Base-by-base conservation (phyloP, 2,113 vertebrate species). In the Chaenogobius annularis region DNA sequence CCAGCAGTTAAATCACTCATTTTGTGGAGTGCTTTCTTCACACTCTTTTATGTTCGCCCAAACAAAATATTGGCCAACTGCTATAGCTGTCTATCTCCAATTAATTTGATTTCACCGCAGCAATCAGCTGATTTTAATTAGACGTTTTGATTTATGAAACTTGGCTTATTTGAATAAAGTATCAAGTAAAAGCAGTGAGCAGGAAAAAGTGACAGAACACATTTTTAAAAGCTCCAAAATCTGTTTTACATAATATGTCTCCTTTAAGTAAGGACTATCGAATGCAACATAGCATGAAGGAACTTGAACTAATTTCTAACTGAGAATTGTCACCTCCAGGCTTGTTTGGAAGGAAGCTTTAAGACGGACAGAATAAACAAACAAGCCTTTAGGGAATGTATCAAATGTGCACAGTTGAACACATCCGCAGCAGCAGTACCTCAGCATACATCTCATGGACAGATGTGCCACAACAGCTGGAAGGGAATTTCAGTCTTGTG, bases 391-490 rank as follows among this genome's bases (percentile, higher is more conserved):
- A 37, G 47, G 79, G 83, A 81, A 74, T 74, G 72, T 68, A 78
- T 73, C 22, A 77, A 79, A 83, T 85, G 82, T 72, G 54, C 82
- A 79, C 69, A 75, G 70, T 83, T 66, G 11, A n/a, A 54, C 68
- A 77, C 70, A 71, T 70, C 43, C 67, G 58, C 72, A 79, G 73
- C 73, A 62, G 83, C 66, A 47, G 7, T 10, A 63, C 73, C 50
- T 62, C 48, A 61, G 46, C 43, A 66, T 37, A 35, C 59, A 65
- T 75, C 73, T 54, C 82, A 80, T 70, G 77, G 83, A 77, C 84
- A 88, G 81, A 86, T 85, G 85, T 83, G 83, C 86, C 66, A 73
- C 69, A 73, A 73, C 86, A 85, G 78, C 82, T 88, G 84, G 83
- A 83, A 82, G 84, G 80, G 80, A 83, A 87, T 84, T 89, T 85